These are phyloP conservation scores for Prosopocoilus inquinatus DNA, from an alignment of 2,888 invertebrate genomes.

Conservation along the genomic window DNA sequence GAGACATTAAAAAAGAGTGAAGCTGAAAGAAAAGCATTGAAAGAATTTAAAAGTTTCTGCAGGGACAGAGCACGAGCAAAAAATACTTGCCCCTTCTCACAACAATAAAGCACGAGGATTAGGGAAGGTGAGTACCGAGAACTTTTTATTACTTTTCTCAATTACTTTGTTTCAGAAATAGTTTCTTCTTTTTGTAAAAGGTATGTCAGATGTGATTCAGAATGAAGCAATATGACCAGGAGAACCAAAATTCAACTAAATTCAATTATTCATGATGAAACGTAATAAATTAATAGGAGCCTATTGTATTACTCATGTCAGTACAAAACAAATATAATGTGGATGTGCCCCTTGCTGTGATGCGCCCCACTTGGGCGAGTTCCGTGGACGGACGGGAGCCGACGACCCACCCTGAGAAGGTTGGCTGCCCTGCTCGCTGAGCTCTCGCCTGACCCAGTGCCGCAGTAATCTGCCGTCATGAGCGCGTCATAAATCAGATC, in stretches of 20 bases:
- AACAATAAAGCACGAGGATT: no score
- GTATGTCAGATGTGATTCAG: no score
- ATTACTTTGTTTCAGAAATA: no score
- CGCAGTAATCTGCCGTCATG: slow-evolving; percentile 34
- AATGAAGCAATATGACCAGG: no score
- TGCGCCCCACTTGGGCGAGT: slow-evolving; percentile 29
- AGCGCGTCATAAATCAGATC: slow-evolving; percentile 29
- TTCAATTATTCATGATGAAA: background rate
- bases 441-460: slow-evolving; percentile 32
- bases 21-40: no score
- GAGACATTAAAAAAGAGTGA: no score
- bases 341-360: slow-evolving; percentile 26
- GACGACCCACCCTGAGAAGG: slow-evolving; percentile 25
- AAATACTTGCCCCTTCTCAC: no score
- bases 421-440: slow-evolving; percentile 6
- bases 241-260: background rate
- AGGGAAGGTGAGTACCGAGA: no score
- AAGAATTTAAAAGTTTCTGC: no score
- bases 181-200: no score
- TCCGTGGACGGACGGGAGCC: slow-evolving; percentile 25
- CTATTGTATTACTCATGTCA: slow-evolving; percentile 2
- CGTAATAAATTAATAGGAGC: slow-evolving; percentile 1
- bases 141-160: no score
- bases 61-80: no score
- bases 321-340: slow-evolving; percentile 3